phyloP scores from a whole-genome alignment of 2,888 invertebrate species.

The Drosophila borborema region DNA sequence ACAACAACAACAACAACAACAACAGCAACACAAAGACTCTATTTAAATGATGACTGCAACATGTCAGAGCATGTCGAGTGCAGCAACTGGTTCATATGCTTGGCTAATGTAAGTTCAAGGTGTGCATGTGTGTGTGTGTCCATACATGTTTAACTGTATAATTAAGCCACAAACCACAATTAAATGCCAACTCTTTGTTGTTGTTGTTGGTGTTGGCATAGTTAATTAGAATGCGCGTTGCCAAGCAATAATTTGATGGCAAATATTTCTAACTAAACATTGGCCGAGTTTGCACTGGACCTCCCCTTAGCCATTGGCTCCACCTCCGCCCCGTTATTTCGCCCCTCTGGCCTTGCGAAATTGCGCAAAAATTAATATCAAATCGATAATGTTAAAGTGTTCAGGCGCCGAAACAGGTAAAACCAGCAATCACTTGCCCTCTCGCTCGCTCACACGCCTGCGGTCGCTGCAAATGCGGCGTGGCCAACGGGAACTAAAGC shows the following conservation, averaged over 20 bases:
- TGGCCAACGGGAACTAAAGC: conserved; percentile 76
- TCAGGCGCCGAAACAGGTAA: conserved; percentile 66
- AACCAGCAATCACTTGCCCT: conserved; percentile 56
- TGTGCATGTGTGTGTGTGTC: conserved; percentile 7
- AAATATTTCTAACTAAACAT: conserved; percentile 49
- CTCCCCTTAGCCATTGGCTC: not conserved
- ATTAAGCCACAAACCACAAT: conserved; percentile 46
- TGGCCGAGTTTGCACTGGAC: conserved; percentile 37
- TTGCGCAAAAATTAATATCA: conserved; percentile 70
- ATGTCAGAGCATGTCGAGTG: conserved; percentile 44
- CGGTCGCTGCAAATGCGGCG: conserved; percentile 42
- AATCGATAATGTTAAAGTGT: conserved; percentile 72
- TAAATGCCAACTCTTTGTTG: conserved; percentile 28
- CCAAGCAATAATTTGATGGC: conserved; percentile 46
- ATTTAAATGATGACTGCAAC: conserved; percentile 44
- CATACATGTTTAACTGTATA: conserved; percentile 29
- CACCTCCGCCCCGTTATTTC: too few relatives aligned
- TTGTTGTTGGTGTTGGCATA: conserved; percentile 38
- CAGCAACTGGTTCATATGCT: conserved; percentile 34
- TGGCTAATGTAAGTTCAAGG: conserved; percentile 53
- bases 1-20: not conserved
- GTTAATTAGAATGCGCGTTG: conserved; percentile 60
- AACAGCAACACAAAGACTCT: conserved; percentile 6
- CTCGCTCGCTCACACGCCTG: conserved; percentile 24
- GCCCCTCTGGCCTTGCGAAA: conserved; percentile 53